These are phyloP conservation scores for Coleophora deauratella DNA, from an alignment of 2,888 invertebrate genomes.

Conservation along the genomic window DNA sequence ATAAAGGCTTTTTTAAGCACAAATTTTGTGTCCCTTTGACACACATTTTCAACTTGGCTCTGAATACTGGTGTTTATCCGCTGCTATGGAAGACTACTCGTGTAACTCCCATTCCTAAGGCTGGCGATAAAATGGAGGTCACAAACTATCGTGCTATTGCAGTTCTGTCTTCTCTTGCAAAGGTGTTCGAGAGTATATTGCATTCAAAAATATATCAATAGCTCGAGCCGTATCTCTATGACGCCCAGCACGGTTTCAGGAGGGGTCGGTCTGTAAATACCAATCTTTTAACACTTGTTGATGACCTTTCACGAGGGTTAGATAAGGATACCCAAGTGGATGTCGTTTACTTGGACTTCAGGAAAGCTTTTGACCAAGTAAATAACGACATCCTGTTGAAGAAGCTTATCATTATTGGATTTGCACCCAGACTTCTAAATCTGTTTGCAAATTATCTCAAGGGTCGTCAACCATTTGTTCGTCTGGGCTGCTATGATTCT, in stretches of 20 bases:
- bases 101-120: conserved; percentile 6
- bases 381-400: conserved; percentile 2
- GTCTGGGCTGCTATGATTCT: not conserved
- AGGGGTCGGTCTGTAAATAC: conserved; percentile 4
- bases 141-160: conserved; percentile 7
- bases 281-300: conserved; percentile 2
- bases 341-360: conserved; percentile 4
- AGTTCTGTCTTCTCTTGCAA: conserved; percentile 5
- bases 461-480: conserved; percentile 1
- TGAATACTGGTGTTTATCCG: conserved; percentile 1
- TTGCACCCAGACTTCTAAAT: not conserved
- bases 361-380: conserved; percentile 3
- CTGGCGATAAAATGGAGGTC: not conserved
- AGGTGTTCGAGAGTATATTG: conserved; percentile 5
- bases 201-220: conserved; percentile 2
- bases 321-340: conserved; percentile 5
- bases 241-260: conserved; percentile 8
- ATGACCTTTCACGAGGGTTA: not conserved
- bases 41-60: conserved; percentile 2
- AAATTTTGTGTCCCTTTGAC: not conserved
- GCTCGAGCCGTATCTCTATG: conserved; percentile 2
- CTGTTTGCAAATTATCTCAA: conserved; percentile 1
- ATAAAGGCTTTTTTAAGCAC: not conserved
- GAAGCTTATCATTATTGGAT: not conserved
- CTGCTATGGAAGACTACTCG: conserved; percentile 2